Evolutionary conservation across 1,140 invertebrate genomes (phyloP), one percentile per base, ranked within the genome.

Genomic region (Temnothorax curvispinosus): DNA sequence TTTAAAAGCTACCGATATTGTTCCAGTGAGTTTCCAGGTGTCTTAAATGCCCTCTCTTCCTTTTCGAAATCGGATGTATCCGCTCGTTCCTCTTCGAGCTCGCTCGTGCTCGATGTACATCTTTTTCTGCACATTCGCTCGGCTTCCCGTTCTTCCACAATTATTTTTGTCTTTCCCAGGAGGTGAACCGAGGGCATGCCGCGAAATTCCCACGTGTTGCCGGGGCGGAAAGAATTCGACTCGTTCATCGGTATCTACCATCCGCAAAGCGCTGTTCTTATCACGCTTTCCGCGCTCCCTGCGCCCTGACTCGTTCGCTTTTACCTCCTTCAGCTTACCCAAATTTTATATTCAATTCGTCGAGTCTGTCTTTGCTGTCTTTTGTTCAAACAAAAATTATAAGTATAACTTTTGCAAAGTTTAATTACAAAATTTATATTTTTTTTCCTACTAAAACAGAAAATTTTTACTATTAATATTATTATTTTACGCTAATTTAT

Each of bases 131-230:
- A 52, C 76, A 15, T 27, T 78, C 60, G 41, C 41, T 64, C 32
- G 72, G 35, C 76, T 52, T 78, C 56, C 54, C n/a, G 47, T 41
- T 32, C 50, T 15, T 35, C 27, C 44, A 78, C 60, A 78, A 78
- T 78, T 78, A 78, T 78, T 78, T 78, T 78, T 78, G 60, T 78
- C 76, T 78, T 78, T 65, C 76, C 44, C 76, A 78, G 41, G 76
- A 78, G 76, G 76, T 78, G 76, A 78, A 35, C 58, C 44, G 76
- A 78, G 76, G 44, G 27, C 44, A 65, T 78, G 58, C 58, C 58
- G 44, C 76, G 41, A 78, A 78, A 82, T 82, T 82, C 54, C 65
- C 78, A 72, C 50, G 47, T 82, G 54, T 21, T 41, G 72, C 65
- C 76, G 78, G 35, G 72, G 32, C 58, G 54, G 60, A 78, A 78